Base-by-base conservation (phyloP, 2,888 invertebrate species). In the Metellina segmentata region DNA sequence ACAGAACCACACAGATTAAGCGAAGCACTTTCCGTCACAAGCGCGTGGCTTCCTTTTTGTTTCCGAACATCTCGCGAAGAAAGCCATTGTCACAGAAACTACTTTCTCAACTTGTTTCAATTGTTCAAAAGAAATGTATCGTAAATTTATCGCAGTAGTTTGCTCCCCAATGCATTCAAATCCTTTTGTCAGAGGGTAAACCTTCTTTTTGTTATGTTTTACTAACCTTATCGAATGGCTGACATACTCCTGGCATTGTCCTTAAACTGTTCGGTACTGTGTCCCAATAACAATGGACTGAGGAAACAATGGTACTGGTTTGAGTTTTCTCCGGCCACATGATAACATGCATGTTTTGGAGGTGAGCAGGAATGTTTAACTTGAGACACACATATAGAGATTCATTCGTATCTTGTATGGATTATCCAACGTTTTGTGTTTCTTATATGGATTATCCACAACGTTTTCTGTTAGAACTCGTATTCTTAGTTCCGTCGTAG, bases 151-250 rank as follows among this genome's bases (percentile, higher is more conserved):
- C 61, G 16, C 61, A 11, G 61, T 11, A 61, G 61, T 61, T 61
- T 61, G 0, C 61, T 61, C 61, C 9, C 61, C 61, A 9, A 16
- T 16, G 61, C 69, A 20, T 61, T 79, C 79, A 34, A 34, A 34
- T 79, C 79, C 13, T 48, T 77, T 77, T 77, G 49, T 77, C 51
- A 16, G 5, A 7, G 49, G 77, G 51, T 51, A 77, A 77, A 77
- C 77, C 51, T 48, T 77, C 49, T n/a, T 77, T 77, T 77, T 77
- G 77, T 19, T 53, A 79, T 79, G 79, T 79, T 79, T 61, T 61
- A 16, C 61, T 61, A 61, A 61, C 16, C 61, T 61, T 9, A 61
- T 61, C 61, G 61, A 61, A 61, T 61, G 61, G 13, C 16, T 11
- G 16, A 61, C 61, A 61, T 61, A 61, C 61, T 16, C 13, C 13